Conservation (phyloP, 2,113 vertebrate genomes). For the Oncorhynchus mykiss region DNA sequence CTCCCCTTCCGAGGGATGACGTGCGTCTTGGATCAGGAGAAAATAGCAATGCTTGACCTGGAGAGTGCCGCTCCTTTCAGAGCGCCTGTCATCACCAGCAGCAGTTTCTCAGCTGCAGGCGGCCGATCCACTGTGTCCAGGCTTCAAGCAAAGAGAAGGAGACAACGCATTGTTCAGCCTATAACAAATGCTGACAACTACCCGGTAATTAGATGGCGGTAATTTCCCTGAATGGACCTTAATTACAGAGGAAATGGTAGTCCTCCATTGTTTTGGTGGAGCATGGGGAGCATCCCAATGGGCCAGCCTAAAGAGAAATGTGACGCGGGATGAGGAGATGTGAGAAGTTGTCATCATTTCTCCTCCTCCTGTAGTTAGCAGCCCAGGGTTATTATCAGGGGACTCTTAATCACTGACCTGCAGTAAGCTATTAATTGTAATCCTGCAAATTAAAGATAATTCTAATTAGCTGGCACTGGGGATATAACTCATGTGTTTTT, state of each 20-base stretch:
- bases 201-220: constrained; percentile 78
- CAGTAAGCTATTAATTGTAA: constrained; percentile 66
- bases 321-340: constrained; percentile 54
- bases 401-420: constrained; percentile 67
- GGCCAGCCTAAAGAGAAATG: constrained; percentile 63
- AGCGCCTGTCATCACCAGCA: constrained; percentile 55
- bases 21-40: constrained; percentile 41
- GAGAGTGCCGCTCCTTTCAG: constrained; percentile 38
- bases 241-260: constrained; percentile 76
- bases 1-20: constrained; percentile 26
- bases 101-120: constrained; percentile 24
- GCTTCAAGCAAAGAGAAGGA: constrained; percentile 35
- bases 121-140: constrained; percentile 38
- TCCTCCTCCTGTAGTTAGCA: constrained; percentile 46
- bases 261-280: constrained; percentile 62
- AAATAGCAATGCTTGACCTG: constrained; percentile 49
- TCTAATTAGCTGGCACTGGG: constrained; percentile 49
- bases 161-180: constrained; percentile 42
- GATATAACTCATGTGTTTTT: constrained; percentile 8
- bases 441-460: constrained; percentile 65
- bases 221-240: constrained; percentile 79
- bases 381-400: constrained; percentile 59
- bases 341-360: constrained; percentile 54
- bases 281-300: too few species aligned
- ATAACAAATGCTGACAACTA: constrained; percentile 77